These are phyloP conservation scores for Notolepis coatsorum DNA, from an alignment of 2,797 vertebrate species.

Conservation along the genomic window DNA sequence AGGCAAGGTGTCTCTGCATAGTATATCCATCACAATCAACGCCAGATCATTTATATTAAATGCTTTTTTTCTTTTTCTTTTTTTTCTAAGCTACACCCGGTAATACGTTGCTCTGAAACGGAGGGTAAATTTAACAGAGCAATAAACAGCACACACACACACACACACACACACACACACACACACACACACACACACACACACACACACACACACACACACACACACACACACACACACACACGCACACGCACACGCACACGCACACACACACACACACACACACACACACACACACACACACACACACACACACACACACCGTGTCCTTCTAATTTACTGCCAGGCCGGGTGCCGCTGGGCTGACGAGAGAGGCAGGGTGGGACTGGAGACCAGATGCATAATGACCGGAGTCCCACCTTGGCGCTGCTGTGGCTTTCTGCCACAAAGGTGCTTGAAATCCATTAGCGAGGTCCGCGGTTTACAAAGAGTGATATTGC, in stretches of 20 bases:
- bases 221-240: too few relatives aligned
- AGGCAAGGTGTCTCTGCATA: slow-evolving; percentile 81
- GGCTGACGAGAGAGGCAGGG: slow-evolving; percentile 72
- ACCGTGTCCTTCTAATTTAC: slow-evolving; percentile 78
- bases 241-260: too few relatives aligned
- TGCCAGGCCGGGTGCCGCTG: slow-evolving; percentile 54
- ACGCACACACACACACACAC: too few relatives aligned
- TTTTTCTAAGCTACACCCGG: slow-evolving; percentile 56
- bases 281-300: too few relatives aligned
- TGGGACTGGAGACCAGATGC: slow-evolving; percentile 65
- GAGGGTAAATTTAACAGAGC: slow-evolving; percentile 69
- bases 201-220: too few relatives aligned
- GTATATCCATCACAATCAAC: slow-evolving; percentile 87
- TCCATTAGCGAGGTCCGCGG: slow-evolving; percentile 71
- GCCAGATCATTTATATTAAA: slow-evolving; percentile 84
- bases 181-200: too few relatives aligned
- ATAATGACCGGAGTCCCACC: slow-evolving; percentile 72
- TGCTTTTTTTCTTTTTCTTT: slow-evolving; percentile 34
- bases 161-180: too few relatives aligned
- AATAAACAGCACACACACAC: slow-evolving; percentile 67
- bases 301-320: too few relatives aligned
- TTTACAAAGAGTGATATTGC: slow-evolving; percentile 78
- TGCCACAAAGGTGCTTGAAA: slow-evolving; percentile 75
- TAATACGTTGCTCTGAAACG: slow-evolving; percentile 60
- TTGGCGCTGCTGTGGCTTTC: slow-evolving; percentile 71